Evolutionary conservation across 1,140 invertebrate genomes (phyloP).

Genomic region (Gryllus bimaculatus): DNA sequence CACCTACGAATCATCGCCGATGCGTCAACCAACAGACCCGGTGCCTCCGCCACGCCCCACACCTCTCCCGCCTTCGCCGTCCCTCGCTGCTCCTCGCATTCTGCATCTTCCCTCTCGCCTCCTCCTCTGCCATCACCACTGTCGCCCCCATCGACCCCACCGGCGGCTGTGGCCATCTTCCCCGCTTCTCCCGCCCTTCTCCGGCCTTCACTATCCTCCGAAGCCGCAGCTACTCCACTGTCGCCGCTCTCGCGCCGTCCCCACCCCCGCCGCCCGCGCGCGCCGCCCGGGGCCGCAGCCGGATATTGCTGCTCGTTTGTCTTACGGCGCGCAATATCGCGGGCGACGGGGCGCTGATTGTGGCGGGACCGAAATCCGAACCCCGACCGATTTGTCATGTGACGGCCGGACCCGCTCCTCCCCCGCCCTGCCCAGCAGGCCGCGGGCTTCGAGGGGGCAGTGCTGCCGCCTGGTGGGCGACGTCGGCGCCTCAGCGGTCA

Average conservation of each 20-base stretch:
- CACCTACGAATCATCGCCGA: no score
- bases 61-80: no score
- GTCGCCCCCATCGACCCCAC: not conserved
- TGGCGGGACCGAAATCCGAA: constrained; percentile 21
- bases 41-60: no score
- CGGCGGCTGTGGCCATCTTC: not conserved
- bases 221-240: not conserved
- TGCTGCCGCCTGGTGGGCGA: no score
- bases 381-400: constrained; percentile 21
- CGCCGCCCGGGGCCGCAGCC: not conserved
- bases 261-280: not conserved
- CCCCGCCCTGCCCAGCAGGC: not conserved
- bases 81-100: no score
- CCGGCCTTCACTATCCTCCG: not conserved
- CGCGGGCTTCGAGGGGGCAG: not conserved
- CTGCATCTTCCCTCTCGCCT: no score
- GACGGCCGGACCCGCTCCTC: not conserved
- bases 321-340: constrained; percentile 19
- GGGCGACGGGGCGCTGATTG: constrained; percentile 16
- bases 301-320: constrained; percentile 23
- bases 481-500: no score
- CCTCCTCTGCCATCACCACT: not conserved
- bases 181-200: not conserved
- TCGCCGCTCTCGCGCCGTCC: not conserved
- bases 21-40: no score